A percentile compares a stretch with the other conserved stretches of the same genome.
Conservation (phyloP, 2,113 vertebrate species). For the Zosterops lateralis region DNA sequence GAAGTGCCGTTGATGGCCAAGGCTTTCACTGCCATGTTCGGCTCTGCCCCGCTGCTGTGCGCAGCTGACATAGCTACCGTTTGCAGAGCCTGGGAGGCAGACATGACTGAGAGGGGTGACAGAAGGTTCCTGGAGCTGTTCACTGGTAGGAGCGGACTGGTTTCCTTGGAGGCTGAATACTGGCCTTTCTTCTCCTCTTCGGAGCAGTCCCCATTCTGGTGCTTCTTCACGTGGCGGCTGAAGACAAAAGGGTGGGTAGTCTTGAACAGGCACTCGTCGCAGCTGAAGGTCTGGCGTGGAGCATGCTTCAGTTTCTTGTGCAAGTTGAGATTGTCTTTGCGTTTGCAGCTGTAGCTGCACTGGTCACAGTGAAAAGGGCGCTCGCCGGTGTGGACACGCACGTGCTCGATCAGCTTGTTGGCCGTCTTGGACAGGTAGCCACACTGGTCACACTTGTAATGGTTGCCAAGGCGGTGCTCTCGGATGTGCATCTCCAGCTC, state of each 20-base stretch:
- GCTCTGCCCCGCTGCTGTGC: conserved; percentile 70
- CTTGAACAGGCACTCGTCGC: conserved; percentile 94
- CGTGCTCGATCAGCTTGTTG: conserved; percentile 99
- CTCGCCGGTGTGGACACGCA: conserved; percentile 98
- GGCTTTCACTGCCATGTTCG: conserved; percentile 75
- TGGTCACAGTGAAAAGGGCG: conserved; percentile 99
- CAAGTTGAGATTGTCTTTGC: conserved; percentile 99
- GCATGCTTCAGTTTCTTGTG: conserved; percentile 99
- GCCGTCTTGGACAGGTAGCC: conserved; percentile 99
- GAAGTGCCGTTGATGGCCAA: conserved; percentile 80
- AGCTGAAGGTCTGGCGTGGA: conserved; percentile 95
- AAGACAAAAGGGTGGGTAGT: conserved; percentile 98
- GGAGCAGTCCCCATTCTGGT: conserved; percentile 81
- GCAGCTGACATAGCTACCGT: conserved; percentile 91
- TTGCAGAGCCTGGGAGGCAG: conserved; percentile 95
- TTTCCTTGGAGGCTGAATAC: conserved; percentile 62
- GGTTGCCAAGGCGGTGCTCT: conserved; percentile 96
- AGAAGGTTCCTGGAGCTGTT: conserved; percentile 81
- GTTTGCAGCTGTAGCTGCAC: conserved; percentile 99
- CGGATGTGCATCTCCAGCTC: conserved; percentile 97
- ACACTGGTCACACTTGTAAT: conserved; percentile 98
- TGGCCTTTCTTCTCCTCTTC: conserved; percentile 79
- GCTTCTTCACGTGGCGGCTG: conserved; percentile 97
- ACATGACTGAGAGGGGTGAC: conserved; percentile 89
- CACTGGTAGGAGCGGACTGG: conserved; percentile 70